These are phyloP conservation scores for Piprites chloris DNA, from an alignment of 2,113 vertebrate genomes.

Conservation along the genomic window DNA sequence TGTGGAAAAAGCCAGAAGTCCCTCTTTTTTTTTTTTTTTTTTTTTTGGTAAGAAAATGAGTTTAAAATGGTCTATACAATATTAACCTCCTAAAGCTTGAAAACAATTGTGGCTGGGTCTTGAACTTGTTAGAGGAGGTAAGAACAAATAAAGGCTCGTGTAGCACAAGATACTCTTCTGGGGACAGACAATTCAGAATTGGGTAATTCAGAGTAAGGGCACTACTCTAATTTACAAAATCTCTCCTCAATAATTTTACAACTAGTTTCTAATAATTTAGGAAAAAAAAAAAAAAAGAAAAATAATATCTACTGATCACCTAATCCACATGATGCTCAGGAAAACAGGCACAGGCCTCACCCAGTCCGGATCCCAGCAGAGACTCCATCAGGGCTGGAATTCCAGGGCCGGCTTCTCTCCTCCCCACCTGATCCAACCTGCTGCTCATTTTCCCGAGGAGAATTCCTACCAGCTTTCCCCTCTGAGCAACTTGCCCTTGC, in stretches of 20 bases:
- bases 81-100: background rate
- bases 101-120: background rate
- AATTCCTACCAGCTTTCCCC: background rate
- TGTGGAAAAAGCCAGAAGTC: constrained; percentile 57
- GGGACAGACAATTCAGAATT: background rate
- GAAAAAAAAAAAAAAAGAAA: too few relatives aligned
- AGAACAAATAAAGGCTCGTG: background rate
- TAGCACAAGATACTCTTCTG: background rate
- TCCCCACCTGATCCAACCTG: background rate
- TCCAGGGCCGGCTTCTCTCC: background rate
- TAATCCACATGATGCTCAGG: background rate
- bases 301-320: background rate
- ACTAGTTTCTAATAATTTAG: background rate
- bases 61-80: background rate
- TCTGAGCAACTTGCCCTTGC: background rate
- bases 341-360: background rate
- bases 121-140: background rate
- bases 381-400: background rate
- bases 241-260: background rate
- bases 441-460: background rate
- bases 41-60: background rate
- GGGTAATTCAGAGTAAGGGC: background rate
- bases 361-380: background rate
- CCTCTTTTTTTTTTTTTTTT: background rate
- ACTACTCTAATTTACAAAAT: accelerated